phyloP scores from a whole-genome alignment of 2,888 invertebrate genomes.

The Esperia sulphurella region DNA sequence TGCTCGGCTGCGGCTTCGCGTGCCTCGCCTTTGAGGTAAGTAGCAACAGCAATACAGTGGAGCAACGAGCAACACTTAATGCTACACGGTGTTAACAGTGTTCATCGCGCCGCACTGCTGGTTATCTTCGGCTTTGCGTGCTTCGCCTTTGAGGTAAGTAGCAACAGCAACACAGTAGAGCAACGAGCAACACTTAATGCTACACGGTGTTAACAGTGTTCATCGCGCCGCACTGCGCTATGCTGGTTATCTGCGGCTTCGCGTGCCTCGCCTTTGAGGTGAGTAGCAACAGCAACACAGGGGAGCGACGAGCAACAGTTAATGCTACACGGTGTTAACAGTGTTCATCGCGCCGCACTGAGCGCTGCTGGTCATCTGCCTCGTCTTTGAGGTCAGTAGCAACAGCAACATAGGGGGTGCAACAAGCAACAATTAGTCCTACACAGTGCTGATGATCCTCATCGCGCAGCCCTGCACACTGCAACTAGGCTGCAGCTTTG shows the following conservation, averaged over 20 bases:
- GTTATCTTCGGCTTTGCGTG: conserved; percentile 83
- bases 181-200: conserved; percentile 83
- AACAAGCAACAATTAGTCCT: conserved; percentile 84
- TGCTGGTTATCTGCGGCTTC: conserved; percentile 82
- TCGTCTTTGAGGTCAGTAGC: conserved; percentile 82
- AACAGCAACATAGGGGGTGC: no score
- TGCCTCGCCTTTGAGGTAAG: conserved; percentile 84
- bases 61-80: no score
- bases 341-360: conserved; percentile 83
- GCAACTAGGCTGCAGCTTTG: conserved; percentile 82
- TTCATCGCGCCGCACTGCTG: conserved; percentile 84
- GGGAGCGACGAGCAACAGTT: no score
- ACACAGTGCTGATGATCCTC: conserved; percentile 82
- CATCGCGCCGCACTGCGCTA: conserved; percentile 83
- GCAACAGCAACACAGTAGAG: no score
- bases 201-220: conserved; percentile 83
- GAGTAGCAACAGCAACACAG: conserved; percentile 16
- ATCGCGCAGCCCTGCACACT: conserved; percentile 84
- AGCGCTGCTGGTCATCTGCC: conserved; percentile 82
- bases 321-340: conserved; percentile 84
- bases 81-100: conserved; percentile 84
- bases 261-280: conserved; percentile 86
- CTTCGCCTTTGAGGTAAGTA: conserved; percentile 82
- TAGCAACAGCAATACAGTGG: conserved; percentile 6
- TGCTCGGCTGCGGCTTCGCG: conserved; percentile 83